Percentiles rank a stretch among this genome's conserved stretches.
These are phyloP conservation scores for Syngnathus rostellatus DNA, from an alignment of 2,797 vertebrate genomes.

Conservation along the genomic window DNA sequence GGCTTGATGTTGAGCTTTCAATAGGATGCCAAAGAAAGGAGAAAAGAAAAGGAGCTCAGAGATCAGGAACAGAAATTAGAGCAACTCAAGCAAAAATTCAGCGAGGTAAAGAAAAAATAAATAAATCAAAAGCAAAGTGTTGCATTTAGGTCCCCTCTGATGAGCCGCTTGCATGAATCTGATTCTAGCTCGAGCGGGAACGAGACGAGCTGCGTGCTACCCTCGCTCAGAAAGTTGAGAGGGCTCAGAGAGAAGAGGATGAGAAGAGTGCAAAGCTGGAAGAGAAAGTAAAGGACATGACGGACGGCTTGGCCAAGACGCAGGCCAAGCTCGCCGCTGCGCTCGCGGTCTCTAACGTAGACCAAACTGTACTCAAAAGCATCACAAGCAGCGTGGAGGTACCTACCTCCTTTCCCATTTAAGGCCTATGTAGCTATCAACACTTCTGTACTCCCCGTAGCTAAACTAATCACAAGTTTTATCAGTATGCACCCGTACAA, in stretches of 20 bases:
- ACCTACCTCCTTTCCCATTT: constrained; percentile 22
- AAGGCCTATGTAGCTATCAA: neutral
- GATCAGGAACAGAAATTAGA: constrained; percentile 18
- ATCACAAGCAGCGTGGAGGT: constrained; percentile 77
- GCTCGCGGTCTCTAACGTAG: constrained; percentile 71
- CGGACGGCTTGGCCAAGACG: constrained; percentile 67
- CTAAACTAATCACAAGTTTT: neutral
- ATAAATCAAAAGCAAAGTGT: neutral
- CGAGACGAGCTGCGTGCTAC: constrained; percentile 72
- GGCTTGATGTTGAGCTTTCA: constrained; percentile 11
- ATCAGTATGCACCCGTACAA: neutral
- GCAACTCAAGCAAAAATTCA: constrained; percentile 30
- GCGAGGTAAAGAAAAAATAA: constrained; percentile 62
- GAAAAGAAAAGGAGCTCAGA: constrained; percentile 11
- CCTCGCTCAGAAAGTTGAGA: constrained; percentile 71
- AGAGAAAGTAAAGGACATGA: constrained; percentile 67
- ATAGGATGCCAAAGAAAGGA: constrained; percentile 48
- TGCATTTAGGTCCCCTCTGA: neutral
- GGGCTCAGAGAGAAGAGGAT: constrained; percentile 74
- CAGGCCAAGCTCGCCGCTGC: constrained; percentile 76
- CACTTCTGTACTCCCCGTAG: neutral
- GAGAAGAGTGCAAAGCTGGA: constrained; percentile 76
- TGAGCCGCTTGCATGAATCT: neutral
- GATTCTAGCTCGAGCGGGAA: constrained; percentile 75
- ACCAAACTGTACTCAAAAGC: constrained; percentile 62